Evolutionary conservation across 2,888 invertebrate species (phyloP).

Genomic region (Mythimna loreyi): DNA sequence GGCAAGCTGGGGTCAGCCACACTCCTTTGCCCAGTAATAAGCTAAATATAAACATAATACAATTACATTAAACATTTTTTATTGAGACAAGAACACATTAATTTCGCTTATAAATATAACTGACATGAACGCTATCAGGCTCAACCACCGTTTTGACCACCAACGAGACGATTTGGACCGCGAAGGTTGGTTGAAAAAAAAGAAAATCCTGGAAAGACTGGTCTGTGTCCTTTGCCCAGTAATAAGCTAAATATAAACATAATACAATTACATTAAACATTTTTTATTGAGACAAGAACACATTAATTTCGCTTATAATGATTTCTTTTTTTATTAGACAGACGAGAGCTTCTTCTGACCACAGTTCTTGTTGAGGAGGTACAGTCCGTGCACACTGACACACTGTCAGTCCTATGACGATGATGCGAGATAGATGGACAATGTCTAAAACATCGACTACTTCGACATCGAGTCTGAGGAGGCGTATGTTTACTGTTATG

Average conservation of each 20-base stretch:
- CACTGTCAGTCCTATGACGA: neutral
- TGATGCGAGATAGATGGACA: neutral
- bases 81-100: slow-evolving; percentile 1
- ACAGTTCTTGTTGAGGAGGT: neutral
- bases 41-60: too few species aligned
- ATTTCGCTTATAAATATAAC: neutral
- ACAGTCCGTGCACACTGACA: neutral
- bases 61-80: neutral
- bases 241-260: too few species aligned
- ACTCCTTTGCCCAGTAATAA: too few species aligned
- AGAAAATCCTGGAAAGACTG: too few species aligned
- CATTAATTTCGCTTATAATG: neutral
- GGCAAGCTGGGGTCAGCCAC: too few species aligned
- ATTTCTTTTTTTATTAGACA: slow-evolving; percentile 16
- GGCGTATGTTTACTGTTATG: neutral
- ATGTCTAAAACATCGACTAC: neutral
- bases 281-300: neutral
- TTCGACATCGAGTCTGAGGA: neutral
- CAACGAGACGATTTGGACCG: too few species aligned
- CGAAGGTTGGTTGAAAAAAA: too few species aligned
- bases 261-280: too few species aligned
- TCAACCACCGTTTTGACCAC: too few species aligned
- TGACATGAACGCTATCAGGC: too few species aligned
- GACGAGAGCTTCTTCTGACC: slow-evolving; percentile 22
- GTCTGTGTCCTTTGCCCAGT: too few species aligned